A percentile compares a stretch with the other conserved stretches of the same genome.
Evolutionary conservation across 2,113 vertebrate genomes (phyloP).

Genomic region (Psophia crepitans): DNA sequence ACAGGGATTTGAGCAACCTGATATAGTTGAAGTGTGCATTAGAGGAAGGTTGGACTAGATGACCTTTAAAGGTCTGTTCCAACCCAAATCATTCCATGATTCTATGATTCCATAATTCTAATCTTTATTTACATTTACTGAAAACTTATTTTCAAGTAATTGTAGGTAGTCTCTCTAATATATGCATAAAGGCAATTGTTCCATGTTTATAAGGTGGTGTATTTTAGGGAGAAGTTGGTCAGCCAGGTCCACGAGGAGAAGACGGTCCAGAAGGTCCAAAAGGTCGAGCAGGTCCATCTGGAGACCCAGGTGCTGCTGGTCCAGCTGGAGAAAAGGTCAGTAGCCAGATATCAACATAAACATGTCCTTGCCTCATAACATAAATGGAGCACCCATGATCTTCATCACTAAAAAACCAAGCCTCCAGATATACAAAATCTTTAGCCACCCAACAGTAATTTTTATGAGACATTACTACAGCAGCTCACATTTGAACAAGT

Average conservation of each 20-base stretch:
- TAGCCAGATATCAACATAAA: neutral
- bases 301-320: constrained; percentile 88
- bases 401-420: neutral
- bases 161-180: neutral
- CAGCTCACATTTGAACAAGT: neutral
- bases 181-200: neutral
- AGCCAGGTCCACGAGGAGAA: constrained; percentile 87
- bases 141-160: neutral
- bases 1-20: neutral
- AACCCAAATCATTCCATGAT: neutral
- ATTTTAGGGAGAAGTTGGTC: constrained; percentile 89
- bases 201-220: neutral
- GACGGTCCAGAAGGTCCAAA: constrained; percentile 97
- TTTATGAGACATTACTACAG: neutral
- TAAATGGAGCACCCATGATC: neutral
- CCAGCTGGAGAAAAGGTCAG: constrained; percentile 93
- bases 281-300: constrained; percentile 88
- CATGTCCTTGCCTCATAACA: neutral
- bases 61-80: neutral
- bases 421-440: neutral
- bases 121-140: neutral
- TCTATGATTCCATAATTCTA: neutral
- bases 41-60: neutral
- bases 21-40: neutral
- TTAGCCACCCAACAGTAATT: neutral